These are phyloP conservation scores for Brachyptera putata DNA, from an alignment of 2,888 invertebrate genomes.

Conservation along the genomic window DNA sequence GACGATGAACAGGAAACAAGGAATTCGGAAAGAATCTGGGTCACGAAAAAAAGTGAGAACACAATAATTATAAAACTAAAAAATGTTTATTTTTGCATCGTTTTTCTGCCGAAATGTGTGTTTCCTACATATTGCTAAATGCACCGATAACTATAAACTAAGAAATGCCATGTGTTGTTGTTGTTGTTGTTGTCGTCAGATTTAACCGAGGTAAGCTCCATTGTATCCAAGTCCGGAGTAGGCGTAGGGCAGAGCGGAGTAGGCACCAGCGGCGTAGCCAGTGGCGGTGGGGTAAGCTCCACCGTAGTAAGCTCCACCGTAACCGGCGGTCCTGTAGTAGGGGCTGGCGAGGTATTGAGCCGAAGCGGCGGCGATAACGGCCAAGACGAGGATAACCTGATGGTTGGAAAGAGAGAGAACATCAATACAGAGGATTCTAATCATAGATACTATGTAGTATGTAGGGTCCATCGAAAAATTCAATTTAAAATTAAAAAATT, in stretches of 20 bases:
- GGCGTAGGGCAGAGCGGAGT: conserved; percentile 12
- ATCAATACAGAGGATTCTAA: too few species aligned
- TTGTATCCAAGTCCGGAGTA: conserved; percentile 9
- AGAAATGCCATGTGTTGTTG: neutral
- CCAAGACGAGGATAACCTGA: conserved; percentile 8
- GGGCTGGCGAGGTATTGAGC: conserved; percentile 19
- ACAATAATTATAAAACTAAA: neutral
- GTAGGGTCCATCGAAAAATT: too few species aligned
- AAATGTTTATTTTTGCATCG: neutral
- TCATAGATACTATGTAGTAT: too few species aligned
- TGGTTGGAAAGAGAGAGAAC: neutral
- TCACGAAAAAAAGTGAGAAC: too few species aligned
- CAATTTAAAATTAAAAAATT: too few species aligned
- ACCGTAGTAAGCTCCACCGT: neutral
- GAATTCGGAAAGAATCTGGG: too few species aligned
- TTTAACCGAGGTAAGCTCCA: conserved; percentile 7
- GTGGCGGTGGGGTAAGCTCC: neutral
- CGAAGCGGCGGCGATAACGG: conserved; percentile 16
- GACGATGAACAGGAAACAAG: too few species aligned
- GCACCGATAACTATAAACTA: too few species aligned
- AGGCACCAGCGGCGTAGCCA: conserved; percentile 2
- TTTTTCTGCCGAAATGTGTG: neutral
- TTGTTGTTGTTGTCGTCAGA: conserved; percentile 3
- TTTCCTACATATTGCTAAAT: conserved; percentile 4
- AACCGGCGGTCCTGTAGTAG: conserved; percentile 1